Conservation (phyloP, 2,797 vertebrate species). For the Tympanoctomys barrerae region DNA sequence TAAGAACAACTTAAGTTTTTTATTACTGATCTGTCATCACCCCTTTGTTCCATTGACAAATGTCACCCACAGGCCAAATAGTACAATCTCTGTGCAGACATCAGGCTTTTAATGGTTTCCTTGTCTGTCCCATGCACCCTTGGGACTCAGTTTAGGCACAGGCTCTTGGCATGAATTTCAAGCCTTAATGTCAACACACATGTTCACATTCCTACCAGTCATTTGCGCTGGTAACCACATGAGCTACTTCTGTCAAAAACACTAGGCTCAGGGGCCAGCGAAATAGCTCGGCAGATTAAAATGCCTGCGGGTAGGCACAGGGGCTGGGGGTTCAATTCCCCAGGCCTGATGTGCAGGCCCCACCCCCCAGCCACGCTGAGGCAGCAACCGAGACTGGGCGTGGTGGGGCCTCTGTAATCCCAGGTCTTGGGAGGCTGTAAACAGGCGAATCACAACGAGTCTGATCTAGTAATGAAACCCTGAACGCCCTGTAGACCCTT, state of each 20-base stretch:
- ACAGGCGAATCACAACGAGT: too few species aligned
- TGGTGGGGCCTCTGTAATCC: too few species aligned
- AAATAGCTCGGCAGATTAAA: too few species aligned
- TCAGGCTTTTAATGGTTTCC: neutral
- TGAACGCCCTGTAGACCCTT: too few species aligned
- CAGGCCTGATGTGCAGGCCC: too few species aligned
- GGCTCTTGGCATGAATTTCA: constrained; percentile 8
- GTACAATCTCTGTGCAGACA: neutral
- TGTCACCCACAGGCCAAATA: neutral
- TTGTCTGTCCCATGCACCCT: neutral
- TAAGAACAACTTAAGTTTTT: constrained; percentile 19
- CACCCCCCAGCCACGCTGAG: too few species aligned
- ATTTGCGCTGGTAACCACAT: neutral
- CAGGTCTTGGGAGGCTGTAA: too few species aligned
- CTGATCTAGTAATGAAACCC: too few species aligned
- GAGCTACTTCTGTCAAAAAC: neutral
- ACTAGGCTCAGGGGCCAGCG: too few species aligned
- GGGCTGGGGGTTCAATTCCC: too few species aligned
- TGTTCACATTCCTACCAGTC: neutral
- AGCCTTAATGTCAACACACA: neutral
- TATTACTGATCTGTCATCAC: constrained; percentile 21
- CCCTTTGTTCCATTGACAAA: neutral
- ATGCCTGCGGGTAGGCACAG: too few species aligned
- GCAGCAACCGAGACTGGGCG: too few species aligned
- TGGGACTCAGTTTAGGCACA: neutral